Base-by-base conservation (phyloP, 2,113 vertebrate species). In the Ceratotherium simum region DNA sequence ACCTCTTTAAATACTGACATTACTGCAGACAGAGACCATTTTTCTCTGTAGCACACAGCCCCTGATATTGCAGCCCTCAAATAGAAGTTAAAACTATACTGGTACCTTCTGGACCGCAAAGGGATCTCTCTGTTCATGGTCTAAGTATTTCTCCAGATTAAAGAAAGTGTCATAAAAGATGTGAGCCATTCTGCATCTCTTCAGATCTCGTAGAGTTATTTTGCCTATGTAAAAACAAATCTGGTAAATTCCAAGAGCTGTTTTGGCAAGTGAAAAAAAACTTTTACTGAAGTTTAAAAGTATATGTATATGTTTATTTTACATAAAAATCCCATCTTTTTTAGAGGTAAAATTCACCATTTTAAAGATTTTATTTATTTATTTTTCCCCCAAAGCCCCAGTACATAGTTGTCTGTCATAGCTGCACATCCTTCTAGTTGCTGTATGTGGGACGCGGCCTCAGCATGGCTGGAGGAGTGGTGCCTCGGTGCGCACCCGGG, bases 161-260 rank as follows among this genome's bases (percentile, higher is more conserved):
- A 99, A 99, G 99, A 99, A 99, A 58, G 99, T 99, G 98, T 99
- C 99, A 72, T 99, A 99, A 98, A 99, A 99, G 90, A 99, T 99
- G 94, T 99, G 99, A 95, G 99, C 99, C 99, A 99, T 99, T 97
- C 99, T 98, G 98, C 99, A 99, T 92, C 98, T 99, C 98, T 99
- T 99, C 98, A 99, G 98, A 96, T 99, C 99, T 96, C 99, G 97
- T 20, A 99, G 98, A 29, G 99, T 99, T 97, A 99, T 99, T 98
- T 99, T 99, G 97, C 99, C 99, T 99, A 93, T 11, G 96, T 65
- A 65, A 96, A 97, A 96, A 95, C n/a, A 96, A 83, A 92, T 36
- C 16, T 13, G n/a, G 64, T 97, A 72, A 96, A 88, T 95, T 75
- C 95, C 46, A 93, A 94, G 20, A 69, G 11, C 36, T 92, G 14